Conservation (phyloP, 2,113 vertebrate genomes). For the Ariopsis seemanni region DNA sequence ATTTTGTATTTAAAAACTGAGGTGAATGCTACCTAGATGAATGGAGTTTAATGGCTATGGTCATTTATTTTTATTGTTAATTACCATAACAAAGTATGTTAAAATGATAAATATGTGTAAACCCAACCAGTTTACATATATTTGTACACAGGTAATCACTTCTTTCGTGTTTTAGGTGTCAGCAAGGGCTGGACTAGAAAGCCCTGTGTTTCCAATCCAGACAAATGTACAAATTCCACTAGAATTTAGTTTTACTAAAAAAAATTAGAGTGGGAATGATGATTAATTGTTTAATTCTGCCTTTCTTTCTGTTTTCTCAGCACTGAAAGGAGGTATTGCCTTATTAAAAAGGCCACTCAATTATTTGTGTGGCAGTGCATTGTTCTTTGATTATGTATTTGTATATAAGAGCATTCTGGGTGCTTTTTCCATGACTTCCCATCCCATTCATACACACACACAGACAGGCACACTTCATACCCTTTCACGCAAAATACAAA, state of each 20-base stretch:
- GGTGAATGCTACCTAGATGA: not conserved
- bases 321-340: constrained; percentile 91
- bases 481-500: not conserved
- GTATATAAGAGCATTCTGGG: constrained; percentile 78
- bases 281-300: constrained; percentile 42
- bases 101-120: not conserved
- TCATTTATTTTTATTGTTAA: too few relatives aligned
- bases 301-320: constrained; percentile 85
- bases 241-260: not conserved
- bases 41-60: not conserved
- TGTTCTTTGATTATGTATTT: constrained; percentile 63
- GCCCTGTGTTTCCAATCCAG: not conserved
- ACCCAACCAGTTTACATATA: not conserved
- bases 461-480: constrained; percentile 23
- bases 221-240: not conserved
- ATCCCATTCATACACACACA: not conserved
- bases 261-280: not conserved
- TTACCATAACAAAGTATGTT: not conserved
- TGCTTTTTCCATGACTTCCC: constrained; percentile 69
- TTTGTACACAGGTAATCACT: not conserved
- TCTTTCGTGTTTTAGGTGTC: not conserved
- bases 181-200: not conserved
- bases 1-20: not conserved
- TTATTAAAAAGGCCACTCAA: constrained; percentile 50
- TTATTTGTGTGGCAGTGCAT: constrained; percentile 65